Conservation (phyloP, 2,888 invertebrate genomes). For the Caenorhabditis sp. region DNA sequence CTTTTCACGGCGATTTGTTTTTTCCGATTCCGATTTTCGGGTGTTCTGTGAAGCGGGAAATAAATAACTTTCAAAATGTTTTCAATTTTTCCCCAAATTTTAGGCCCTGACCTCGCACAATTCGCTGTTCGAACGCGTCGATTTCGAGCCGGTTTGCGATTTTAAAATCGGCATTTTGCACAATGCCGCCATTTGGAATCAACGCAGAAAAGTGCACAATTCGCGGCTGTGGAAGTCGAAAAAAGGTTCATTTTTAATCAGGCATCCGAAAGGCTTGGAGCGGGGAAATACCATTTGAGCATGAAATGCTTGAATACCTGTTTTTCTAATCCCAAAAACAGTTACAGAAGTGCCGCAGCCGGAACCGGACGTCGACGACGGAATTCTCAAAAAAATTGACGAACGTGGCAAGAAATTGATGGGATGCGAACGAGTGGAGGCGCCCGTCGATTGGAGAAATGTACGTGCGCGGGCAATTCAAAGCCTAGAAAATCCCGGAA, state of each 20-base stretch:
- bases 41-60: not conserved
- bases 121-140: conserved; percentile 35
- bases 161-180: conserved; percentile 57
- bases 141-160: conserved; percentile 55
- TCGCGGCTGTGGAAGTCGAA: conserved; percentile 52
- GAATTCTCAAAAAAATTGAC: conserved; percentile 49
- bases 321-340: not conserved
- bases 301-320: no score
- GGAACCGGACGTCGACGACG: conserved; percentile 19
- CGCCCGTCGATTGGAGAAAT: conserved; percentile 41
- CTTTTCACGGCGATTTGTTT: not conserved
- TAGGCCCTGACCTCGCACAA: conserved; percentile 38
- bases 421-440: conserved; percentile 14
- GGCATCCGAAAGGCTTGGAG: no score
- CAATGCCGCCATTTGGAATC: conserved; percentile 52
- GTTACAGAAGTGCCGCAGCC: conserved; percentile 14
- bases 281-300: no score
- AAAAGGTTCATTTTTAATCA: conserved; percentile 7
- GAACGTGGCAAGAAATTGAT: conserved; percentile 51
- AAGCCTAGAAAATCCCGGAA: no score
- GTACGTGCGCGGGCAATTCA: no score
- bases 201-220: conserved; percentile 42
- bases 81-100: not conserved
- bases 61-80: not conserved
- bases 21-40: no score